Evolutionary conservation across 2,888 invertebrate species (phyloP).

Genomic region (Seira musarum): DNA sequence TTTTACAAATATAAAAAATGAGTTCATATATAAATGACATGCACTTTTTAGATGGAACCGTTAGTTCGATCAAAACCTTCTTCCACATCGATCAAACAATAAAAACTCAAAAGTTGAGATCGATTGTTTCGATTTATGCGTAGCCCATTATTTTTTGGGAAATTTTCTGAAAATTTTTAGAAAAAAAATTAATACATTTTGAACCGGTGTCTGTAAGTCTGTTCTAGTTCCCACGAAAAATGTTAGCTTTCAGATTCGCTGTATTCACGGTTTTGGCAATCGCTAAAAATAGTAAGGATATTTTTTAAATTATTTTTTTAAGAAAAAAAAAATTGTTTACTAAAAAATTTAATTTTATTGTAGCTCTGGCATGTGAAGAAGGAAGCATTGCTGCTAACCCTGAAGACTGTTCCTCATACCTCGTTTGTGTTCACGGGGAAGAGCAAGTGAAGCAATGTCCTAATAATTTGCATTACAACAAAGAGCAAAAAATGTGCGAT

Average conservation of each 20-base stretch:
- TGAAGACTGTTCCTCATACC: slow-evolving; percentile 44
- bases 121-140: too few relatives aligned
- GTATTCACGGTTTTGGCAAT: background rate
- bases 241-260: background rate
- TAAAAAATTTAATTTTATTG: background rate
- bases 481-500: slow-evolving; percentile 55
- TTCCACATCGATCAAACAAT: too few relatives aligned
- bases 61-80: too few relatives aligned
- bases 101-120: too few relatives aligned
- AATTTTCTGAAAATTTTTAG: too few relatives aligned
- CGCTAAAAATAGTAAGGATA: background rate
- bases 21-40: too few relatives aligned
- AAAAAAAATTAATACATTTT: background rate
- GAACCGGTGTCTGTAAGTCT: background rate
- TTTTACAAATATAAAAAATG: too few relatives aligned
- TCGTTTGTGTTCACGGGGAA: slow-evolving; percentile 55
- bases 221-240: background rate
- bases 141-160: too few relatives aligned
- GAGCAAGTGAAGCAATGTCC: slow-evolving; percentile 55
- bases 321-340: background rate
- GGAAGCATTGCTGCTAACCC: slow-evolving; percentile 49
- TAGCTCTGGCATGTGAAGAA: slow-evolving; percentile 53
- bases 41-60: too few relatives aligned
- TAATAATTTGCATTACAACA: slow-evolving; percentile 53
- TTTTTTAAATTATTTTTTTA: background rate